phyloP scores from a whole-genome alignment of 2,113 vertebrate species.

The Mus spicilegus region DNA sequence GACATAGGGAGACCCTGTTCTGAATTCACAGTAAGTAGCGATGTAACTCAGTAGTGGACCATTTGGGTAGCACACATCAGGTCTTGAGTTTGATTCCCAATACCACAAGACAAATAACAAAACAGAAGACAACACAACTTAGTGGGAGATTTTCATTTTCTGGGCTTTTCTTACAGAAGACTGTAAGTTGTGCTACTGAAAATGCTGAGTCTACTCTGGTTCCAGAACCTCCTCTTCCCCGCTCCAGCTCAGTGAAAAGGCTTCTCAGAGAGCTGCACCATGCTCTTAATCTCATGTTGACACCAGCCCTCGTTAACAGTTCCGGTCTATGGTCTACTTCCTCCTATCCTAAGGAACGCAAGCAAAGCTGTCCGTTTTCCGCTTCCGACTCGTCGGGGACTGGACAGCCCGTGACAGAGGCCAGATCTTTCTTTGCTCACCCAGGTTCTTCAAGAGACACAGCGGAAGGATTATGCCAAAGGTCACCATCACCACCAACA shows the following conservation, averaged over 20 bases:
- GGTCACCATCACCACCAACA: slow-evolving; percentile 94
- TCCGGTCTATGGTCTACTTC: not conserved
- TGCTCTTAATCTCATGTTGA: not conserved
- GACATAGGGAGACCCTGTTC: not conserved
- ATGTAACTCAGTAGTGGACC: not conserved
- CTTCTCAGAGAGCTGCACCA: not conserved
- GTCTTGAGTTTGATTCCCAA: not conserved
- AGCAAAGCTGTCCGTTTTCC: not conserved
- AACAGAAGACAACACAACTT: no score
- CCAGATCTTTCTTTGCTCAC: slow-evolving; percentile 87
- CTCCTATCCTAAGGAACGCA: not conserved
- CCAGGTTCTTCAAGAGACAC: slow-evolving; percentile 96
- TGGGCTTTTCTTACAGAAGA: not conserved
- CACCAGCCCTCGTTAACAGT: not conserved
- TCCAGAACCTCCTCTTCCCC: not conserved
- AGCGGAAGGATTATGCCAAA: slow-evolving; percentile 94
- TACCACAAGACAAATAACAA: not conserved
- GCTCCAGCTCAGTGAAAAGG: not conserved
- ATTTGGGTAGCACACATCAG: not conserved
- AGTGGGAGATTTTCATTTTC: not conserved
- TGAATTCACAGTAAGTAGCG: not conserved
- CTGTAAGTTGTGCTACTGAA: not conserved
- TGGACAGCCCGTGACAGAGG: slow-evolving; percentile 17
- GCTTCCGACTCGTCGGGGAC: slow-evolving; percentile 1
- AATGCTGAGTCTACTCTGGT: not conserved